These are phyloP conservation scores for mouse (Mus musculus) DNA, from an alignment of 2,113 vertebrate species.

Conservation along the genomic window DNA sequence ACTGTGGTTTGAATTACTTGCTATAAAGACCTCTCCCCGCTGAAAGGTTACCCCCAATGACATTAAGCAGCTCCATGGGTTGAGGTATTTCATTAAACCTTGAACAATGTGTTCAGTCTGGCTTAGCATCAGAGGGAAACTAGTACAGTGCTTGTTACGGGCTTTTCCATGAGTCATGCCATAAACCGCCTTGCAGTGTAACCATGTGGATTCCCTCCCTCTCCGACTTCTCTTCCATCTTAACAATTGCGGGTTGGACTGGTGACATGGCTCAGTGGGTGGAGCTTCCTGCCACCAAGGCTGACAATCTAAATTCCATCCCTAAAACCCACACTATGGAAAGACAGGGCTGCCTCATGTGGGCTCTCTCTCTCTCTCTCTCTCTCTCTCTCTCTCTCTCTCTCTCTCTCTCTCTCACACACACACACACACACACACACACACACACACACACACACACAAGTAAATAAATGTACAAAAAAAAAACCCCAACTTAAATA, in stretches of 20 bases:
- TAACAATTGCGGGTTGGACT: background rate
- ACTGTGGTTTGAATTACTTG: conserved; percentile 35
- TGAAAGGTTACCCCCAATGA: background rate
- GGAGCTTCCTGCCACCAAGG: background rate
- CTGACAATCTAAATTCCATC: background rate
- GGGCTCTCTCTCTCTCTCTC: background rate
- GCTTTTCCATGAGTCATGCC: conserved; percentile 48
- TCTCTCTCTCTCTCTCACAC: no score
- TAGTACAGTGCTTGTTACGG: background rate
- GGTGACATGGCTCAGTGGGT: no score
- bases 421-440: background rate
- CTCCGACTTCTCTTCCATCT: conserved; percentile 32
- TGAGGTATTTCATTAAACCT: conserved; percentile 49
- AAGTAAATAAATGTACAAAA: background rate
- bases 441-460: background rate
- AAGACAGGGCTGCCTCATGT: background rate
- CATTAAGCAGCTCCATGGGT: conserved; percentile 40
- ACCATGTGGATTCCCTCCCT: background rate
- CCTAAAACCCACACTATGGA: background rate
- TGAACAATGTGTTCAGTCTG: conserved; percentile 42
- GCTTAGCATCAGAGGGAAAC: conserved; percentile 36
- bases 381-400: no score
- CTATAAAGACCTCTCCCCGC: background rate
- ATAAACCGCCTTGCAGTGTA: background rate
- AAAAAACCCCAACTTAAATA: background rate